Evolutionary conservation across 30 jellyfish, hydroid and myxozoan species (phyloP).

Genomic region (Aurelia sp.): DNA sequence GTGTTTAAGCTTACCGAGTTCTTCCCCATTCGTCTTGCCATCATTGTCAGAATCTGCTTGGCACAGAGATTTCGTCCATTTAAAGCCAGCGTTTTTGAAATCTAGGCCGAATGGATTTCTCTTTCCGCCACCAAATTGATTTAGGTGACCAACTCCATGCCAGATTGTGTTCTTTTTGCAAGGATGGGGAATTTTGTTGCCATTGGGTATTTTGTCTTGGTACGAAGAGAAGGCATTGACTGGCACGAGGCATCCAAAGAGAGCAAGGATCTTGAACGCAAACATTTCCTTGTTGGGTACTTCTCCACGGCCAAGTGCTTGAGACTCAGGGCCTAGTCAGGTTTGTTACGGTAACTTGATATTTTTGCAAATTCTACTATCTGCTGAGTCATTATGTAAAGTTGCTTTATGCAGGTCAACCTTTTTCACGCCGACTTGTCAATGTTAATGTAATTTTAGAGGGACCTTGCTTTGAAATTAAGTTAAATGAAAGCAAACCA

Average conservation of each 20-base stretch:
- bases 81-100: conserved; percentile 48
- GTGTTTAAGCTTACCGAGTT: conserved; percentile 32
- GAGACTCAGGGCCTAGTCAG: too few species aligned
- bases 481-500: too few species aligned
- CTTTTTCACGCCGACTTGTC: too few species aligned
- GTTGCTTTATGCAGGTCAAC: too few species aligned
- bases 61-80: conserved; percentile 66
- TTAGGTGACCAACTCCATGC: conserved; percentile 71
- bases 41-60: conserved; percentile 66
- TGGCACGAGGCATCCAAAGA: too few species aligned
- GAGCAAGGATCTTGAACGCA: neutral
- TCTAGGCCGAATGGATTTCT: conserved; percentile 69
- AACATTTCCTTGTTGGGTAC: too few species aligned
- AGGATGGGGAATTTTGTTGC: conserved; percentile 64
- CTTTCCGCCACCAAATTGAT: conserved; percentile 65
- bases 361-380: too few species aligned
- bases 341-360: too few species aligned
- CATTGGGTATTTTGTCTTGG: conserved; percentile 59
- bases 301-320: too few species aligned
- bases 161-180: conserved; percentile 60
- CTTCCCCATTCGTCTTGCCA: conserved; percentile 72
- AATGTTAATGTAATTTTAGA: too few species aligned
- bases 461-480: too few species aligned
- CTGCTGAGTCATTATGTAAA: too few species aligned
- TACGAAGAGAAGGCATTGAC: neutral